Base-by-base conservation (phyloP, 2,113 vertebrate species). In the Lasiurus cinereus region DNA sequence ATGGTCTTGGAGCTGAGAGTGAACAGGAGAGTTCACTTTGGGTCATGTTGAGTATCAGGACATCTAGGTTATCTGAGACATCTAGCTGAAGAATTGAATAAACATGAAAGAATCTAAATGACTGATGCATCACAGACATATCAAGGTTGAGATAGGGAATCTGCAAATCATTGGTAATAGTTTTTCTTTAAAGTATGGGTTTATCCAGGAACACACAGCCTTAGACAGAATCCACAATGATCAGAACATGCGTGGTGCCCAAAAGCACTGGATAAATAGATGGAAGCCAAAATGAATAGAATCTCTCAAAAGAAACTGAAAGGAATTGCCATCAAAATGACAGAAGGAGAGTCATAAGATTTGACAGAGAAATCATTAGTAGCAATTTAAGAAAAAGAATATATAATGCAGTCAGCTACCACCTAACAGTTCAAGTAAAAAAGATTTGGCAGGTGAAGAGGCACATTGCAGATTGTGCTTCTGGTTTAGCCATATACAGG, bases 251-350 rank as follows among this genome's bases (percentile, higher is more conserved):
- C 15, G 39, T 74, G 36, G 59, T 76, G 19, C 46, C 46, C 15
- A 15, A 0, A 39, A 46, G 10, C 24, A 59, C 29, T 73, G 43
- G 2, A 16, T 64, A 69, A 50, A 31, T n/a, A 56, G 33, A 48
- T n/a, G 10, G 67, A 82, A 13, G 39, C 33, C 70, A 78, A 48
- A 50, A 64, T 77, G 52, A 76, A 88, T 19, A 82, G 36, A 12
- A 22, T 56, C 43, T 93, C 29, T 84, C 36, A 88, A 64, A 80
- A 88, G 31, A 88, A 83, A 43, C 31, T 89, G 12, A 70, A 72
- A 88, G 46, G 0, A 27, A 13, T 24, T 2, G 9, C 66, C 52
- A 10, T 90, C 66, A 76, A 36, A 64, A 67, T 33, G 66, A 24
- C 24, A 27, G n/a, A n/a, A n/a, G 46, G 77, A 88, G 22, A 50